Conservation (phyloP, 2,888 invertebrate genomes). For the Pogonocherus hispidulus region DNA sequence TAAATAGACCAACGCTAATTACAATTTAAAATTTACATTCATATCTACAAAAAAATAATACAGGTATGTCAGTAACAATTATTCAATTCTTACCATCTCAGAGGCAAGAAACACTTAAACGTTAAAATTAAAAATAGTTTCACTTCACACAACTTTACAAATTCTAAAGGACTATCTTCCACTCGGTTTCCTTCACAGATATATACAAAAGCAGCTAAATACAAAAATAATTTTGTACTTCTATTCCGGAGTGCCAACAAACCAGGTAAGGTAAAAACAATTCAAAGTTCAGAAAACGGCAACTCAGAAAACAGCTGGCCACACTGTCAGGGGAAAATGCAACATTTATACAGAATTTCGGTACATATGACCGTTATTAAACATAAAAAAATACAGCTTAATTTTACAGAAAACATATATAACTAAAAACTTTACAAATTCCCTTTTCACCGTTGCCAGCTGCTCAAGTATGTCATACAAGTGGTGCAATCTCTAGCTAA, state of each 20-base stretch:
- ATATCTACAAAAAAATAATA: constrained; percentile 23
- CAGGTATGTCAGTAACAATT: constrained; percentile 23
- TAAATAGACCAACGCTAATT: constrained; percentile 9
- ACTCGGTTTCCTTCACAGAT: neutral
- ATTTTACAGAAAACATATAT: no score
- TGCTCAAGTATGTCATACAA: neutral
- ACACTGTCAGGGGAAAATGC: neutral
- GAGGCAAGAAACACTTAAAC: constrained; percentile 5
- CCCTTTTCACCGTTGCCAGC: neutral
- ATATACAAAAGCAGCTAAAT: constrained; percentile 8
- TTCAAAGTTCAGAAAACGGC: neutral
- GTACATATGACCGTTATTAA: no score
- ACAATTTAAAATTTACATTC: constrained; percentile 14
- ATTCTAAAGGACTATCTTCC: constrained; percentile 22
- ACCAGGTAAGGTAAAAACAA: neutral
- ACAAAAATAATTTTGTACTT: constrained; percentile 35
- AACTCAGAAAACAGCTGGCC: neutral
- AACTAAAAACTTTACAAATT: no score
- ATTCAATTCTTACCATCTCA: constrained; percentile 11
- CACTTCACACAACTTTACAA: constrained; percentile 24
- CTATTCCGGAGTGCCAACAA: neutral
- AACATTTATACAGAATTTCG: no score
- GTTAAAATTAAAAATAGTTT: neutral
- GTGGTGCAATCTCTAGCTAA: neutral
- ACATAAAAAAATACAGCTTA: no score